Percentiles rank a stretch among this genome's conserved stretches.
phyloP scores from a whole-genome alignment of 2,888 invertebrate genomes.

The Allygus modestus region DNA sequence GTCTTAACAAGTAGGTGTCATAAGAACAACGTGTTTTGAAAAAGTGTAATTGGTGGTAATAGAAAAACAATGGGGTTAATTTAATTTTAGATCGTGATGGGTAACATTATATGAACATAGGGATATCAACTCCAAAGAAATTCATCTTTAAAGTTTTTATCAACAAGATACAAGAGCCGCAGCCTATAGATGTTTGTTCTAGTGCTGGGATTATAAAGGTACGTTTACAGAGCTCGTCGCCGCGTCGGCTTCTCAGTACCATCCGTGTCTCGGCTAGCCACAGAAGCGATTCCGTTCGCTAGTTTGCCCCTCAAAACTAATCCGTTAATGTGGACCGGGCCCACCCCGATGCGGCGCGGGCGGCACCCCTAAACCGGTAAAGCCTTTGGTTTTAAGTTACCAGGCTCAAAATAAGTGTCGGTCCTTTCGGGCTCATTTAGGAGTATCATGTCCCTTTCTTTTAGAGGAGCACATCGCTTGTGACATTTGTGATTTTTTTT shows the following conservation, averaged over 20 bases:
- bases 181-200: too few species aligned
- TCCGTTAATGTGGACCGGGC: slow-evolving; percentile 34
- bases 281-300: slow-evolving; percentile 36
- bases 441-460: neutral
- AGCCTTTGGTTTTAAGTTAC: slow-evolving; percentile 40
- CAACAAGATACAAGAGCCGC: too few species aligned
- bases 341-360: slow-evolving; percentile 25
- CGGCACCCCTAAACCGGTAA: neutral
- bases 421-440: slow-evolving; percentile 26
- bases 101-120: too few species aligned
- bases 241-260: slow-evolving; percentile 11
- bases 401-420: slow-evolving; percentile 22
- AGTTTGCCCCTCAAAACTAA: slow-evolving; percentile 49
- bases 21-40: too few species aligned
- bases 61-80: too few species aligned
- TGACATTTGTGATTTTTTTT: neutral
- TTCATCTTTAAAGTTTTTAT: too few species aligned
- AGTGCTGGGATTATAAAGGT: slow-evolving; percentile 44
- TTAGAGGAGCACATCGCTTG: neutral
- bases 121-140: too few species aligned
- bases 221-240: slow-evolving; percentile 12
- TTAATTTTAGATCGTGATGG: too few species aligned
- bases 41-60: too few species aligned
- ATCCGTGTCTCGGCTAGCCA: slow-evolving; percentile 26
- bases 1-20: too few species aligned